Evolutionary conservation across 2,797 vertebrate genomes (phyloP).

Genomic region (Fistularia tabacaria): DNA sequence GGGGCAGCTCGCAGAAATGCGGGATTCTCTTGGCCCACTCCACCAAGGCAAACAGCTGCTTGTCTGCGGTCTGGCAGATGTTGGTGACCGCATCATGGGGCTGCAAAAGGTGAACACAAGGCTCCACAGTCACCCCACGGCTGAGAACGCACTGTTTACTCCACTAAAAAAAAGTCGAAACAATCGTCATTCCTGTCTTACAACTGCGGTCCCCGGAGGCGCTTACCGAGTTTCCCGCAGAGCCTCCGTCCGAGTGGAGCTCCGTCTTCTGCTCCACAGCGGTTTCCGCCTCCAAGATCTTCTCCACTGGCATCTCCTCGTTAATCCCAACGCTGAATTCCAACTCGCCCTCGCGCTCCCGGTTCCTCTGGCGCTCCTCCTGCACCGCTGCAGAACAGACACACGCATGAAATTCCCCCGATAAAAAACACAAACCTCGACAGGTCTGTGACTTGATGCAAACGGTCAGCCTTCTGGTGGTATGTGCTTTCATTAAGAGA

Average conservation of each 20-base stretch:
- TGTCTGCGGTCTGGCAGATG: conserved; percentile 98
- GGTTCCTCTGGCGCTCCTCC: conserved; percentile 92
- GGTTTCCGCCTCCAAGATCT: conserved; percentile 94
- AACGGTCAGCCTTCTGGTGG: too few species aligned
- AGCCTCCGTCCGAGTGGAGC: conserved; percentile 79
- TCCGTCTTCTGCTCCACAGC: conserved; percentile 93
- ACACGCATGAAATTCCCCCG: too few species aligned
- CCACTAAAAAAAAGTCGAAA: not conserved
- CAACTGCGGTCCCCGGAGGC: too few species aligned
- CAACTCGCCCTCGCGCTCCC: conserved; percentile 85
- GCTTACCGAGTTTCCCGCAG: conserved; percentile 83
- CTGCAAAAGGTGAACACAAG: conserved; percentile 62
- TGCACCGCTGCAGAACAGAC: conserved; percentile 82
- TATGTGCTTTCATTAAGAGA: too few species aligned
- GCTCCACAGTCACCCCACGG: not conserved
- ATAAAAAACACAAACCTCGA: too few species aligned
- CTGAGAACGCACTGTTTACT: too few species aligned
- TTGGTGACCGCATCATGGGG: conserved; percentile 95
- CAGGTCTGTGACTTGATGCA: too few species aligned
- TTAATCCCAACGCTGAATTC: conserved; percentile 81
- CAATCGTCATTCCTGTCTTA: not conserved
- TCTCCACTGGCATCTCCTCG: conserved; percentile 96
- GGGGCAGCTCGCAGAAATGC: conserved; percentile 93
- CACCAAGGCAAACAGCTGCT: conserved; percentile 96
- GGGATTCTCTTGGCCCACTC: conserved; percentile 99